Evolutionary conservation across 2,797 vertebrate genomes (phyloP).

Genomic region (Malurus splendens): DNA sequence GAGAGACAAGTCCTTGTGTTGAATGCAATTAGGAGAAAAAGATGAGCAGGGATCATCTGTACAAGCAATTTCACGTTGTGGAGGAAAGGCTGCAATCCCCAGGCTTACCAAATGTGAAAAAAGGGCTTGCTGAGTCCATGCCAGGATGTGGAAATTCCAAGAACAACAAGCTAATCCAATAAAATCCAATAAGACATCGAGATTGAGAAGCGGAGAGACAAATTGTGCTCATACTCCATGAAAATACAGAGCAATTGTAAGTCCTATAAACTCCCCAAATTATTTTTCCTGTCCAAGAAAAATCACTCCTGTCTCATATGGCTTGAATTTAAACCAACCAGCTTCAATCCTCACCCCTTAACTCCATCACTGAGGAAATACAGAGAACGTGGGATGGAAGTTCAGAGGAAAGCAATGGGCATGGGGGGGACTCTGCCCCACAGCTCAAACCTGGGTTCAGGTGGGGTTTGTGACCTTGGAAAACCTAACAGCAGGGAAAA

Average conservation of each 20-base stretch:
- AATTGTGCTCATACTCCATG: conserved; percentile 48
- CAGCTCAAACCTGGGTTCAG: not conserved
- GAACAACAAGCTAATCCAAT: conserved; percentile 60
- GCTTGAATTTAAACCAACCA: conserved; percentile 57
- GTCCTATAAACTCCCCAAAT: conserved; percentile 46
- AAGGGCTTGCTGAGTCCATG: conserved; percentile 1
- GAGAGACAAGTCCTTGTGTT: not conserved
- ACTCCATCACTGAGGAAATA: conserved; percentile 42
- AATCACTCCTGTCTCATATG: conserved; percentile 60
- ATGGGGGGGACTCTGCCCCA: not conserved
- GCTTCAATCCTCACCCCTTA: conserved; percentile 22
- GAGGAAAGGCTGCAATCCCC: not conserved
- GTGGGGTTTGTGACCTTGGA: not conserved
- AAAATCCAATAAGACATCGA: conserved; percentile 46
- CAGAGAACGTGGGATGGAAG: not conserved
- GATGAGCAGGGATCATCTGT: not conserved
- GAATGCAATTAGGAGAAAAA: not conserved
- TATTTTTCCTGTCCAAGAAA: conserved; percentile 56
- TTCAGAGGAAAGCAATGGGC: not conserved
- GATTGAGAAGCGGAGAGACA: conserved; percentile 50
- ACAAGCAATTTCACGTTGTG: not conserved
- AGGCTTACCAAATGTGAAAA: conserved; percentile 32
- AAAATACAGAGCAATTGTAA: conserved; percentile 56
- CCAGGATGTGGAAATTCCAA: conserved; percentile 53
- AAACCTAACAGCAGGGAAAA: not conserved